A percentile compares a stretch with the other conserved stretches of the same genome.
These are phyloP conservation scores for Falco naumanni DNA, from an alignment of 2,797 vertebrate genomes.

Conservation along the genomic window DNA sequence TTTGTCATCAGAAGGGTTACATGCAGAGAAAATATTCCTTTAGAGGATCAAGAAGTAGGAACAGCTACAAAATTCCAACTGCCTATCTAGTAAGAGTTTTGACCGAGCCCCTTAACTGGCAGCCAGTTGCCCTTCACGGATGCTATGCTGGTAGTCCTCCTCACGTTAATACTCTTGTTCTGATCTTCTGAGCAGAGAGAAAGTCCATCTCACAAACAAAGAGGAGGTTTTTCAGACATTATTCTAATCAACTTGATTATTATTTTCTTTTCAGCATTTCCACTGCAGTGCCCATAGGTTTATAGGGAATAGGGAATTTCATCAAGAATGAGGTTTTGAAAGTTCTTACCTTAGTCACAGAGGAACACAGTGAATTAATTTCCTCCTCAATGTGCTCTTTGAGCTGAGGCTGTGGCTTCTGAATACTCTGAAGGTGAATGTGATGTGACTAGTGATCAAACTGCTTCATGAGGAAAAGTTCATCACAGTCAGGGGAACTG, in stretches of 20 bases:
- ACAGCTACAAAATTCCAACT: background rate
- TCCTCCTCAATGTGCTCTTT: background rate
- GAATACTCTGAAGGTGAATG: background rate
- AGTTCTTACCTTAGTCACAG: background rate
- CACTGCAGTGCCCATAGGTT: background rate
- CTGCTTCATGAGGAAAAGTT: background rate
- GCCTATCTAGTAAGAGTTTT: background rate
- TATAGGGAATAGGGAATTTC: background rate
- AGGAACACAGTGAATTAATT: background rate
- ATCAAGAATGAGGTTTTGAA: background rate
- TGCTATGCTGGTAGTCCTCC: background rate
- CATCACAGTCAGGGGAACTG: slow-evolving; percentile 18
- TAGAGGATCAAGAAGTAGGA: background rate
- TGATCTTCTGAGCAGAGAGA: background rate
- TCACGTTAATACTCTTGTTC: background rate
- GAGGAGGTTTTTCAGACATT: background rate
- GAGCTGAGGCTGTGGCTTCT: background rate
- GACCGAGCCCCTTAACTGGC: background rate
- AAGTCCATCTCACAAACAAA: background rate
- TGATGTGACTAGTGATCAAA: background rate
- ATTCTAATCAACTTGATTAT: background rate
- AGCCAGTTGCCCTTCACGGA: background rate
- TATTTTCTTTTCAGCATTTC: background rate
- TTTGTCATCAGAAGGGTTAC: background rate
- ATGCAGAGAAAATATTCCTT: background rate